phyloP scores from a whole-genome alignment of 2,888 invertebrate genomes.

The Scaptomyza flava region DNA sequence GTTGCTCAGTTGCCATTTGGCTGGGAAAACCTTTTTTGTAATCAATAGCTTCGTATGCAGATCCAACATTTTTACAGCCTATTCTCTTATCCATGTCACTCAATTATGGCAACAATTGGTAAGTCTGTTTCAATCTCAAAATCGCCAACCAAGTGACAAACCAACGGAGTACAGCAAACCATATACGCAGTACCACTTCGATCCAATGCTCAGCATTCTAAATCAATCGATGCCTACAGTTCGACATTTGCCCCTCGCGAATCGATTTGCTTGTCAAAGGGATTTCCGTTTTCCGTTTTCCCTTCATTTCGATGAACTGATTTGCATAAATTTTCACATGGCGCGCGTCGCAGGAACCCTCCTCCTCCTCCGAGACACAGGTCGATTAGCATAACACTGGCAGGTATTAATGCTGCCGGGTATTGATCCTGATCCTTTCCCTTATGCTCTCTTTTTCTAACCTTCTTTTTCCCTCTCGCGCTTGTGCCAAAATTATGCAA shows the following conservation, averaged over 20 bases:
- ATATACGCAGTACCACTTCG: not conserved
- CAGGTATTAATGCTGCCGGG: constrained; percentile 37
- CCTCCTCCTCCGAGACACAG: constrained; percentile 65
- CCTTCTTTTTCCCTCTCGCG: constrained; percentile 7
- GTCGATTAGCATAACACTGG: constrained; percentile 83
- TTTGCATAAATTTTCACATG: constrained; percentile 75
- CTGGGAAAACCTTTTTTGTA: constrained; percentile 62
- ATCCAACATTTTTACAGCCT: constrained; percentile 17
- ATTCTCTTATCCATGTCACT: constrained; percentile 68
- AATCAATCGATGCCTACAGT: constrained; percentile 56
- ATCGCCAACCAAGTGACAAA: constrained; percentile 75
- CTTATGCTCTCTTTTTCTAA: constrained; percentile 29
- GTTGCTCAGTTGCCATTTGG: constrained; percentile 57
- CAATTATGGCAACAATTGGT: constrained; percentile 78
- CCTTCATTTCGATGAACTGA: constrained; percentile 38
- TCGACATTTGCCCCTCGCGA: constrained; percentile 47
- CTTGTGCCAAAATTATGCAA: constrained; percentile 80
- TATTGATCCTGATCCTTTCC: constrained; percentile 13
- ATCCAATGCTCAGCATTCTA: constrained; percentile 17
- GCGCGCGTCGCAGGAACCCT: constrained; percentile 71
- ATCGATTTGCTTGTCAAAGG: constrained; percentile 60
- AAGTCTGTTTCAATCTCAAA: constrained; percentile 70
- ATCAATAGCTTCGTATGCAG: constrained; percentile 54
- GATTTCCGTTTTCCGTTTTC: constrained; percentile 30
- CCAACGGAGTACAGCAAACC: constrained; percentile 37